Evolutionary conservation across 2,888 invertebrate species (phyloP).

Genomic region (Eremobia ochroleuca): DNA sequence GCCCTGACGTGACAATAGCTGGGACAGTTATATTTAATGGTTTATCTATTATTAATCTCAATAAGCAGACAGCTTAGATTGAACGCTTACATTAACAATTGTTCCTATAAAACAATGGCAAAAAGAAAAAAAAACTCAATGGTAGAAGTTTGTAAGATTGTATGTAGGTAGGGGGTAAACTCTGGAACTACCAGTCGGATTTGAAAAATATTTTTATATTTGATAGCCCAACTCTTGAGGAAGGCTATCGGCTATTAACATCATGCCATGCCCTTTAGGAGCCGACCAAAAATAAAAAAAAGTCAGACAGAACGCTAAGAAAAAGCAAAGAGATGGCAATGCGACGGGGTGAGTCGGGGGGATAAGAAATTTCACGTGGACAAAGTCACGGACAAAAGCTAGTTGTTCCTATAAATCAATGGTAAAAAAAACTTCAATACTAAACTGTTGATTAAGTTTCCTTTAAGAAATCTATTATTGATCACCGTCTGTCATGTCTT

Average conservation of each 20-base stretch:
- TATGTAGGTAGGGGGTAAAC: neutral
- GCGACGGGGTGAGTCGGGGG: neutral
- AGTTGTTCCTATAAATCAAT: constrained; percentile 35
- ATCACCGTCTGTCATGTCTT: constrained; percentile 23
- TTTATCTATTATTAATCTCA: constrained; percentile 48
- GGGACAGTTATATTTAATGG: constrained; percentile 33
- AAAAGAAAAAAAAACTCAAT: no score
- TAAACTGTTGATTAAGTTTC: constrained; percentile 35
- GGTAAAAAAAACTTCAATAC: constrained; percentile 30
- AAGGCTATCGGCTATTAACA: neutral
- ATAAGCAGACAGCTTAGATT: constrained; percentile 47
- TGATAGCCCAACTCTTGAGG: neutral
- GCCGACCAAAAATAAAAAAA: neutral
- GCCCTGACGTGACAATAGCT: constrained; percentile 54
- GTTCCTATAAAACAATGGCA: constrained; percentile 28
- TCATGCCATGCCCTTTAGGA: neutral
- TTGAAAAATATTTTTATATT: neutral
- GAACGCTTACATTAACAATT: constrained; percentile 31
- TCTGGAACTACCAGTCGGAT: neutral
- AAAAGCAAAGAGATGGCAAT: neutral
- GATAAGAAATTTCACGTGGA: neutral
- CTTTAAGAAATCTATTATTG: constrained; percentile 39
- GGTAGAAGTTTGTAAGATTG: neutral
- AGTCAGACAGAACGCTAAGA: neutral
- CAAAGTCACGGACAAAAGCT: neutral